A percentile compares a stretch with the other conserved stretches of the same genome.
These are phyloP conservation scores for Caenorhabditis afra DNA, from an alignment of 2,888 invertebrate species.

Conservation along the genomic window DNA sequence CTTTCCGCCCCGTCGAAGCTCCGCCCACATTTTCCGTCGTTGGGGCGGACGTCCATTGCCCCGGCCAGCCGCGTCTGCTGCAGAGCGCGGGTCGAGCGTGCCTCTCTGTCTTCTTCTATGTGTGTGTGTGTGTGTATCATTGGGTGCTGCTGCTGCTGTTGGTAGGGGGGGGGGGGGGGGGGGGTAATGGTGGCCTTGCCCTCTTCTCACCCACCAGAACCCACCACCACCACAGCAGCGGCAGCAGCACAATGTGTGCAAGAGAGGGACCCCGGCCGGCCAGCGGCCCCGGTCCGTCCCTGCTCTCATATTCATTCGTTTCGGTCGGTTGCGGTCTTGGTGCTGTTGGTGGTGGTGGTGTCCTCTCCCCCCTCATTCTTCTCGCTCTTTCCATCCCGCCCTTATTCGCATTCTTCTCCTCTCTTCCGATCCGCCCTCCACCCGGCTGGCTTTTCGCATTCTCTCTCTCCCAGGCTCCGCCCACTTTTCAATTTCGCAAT, in stretches of 20 bases:
- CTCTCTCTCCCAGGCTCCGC: not conserved
- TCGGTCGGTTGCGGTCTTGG: conserved; percentile 6
- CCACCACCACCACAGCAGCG: conserved; percentile 5
- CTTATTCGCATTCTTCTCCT: conserved; percentile 9
- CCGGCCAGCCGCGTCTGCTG: too few species aligned
- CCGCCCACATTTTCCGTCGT: conserved; percentile 36
- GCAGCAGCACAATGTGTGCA: too few species aligned
- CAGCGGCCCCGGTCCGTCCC: conserved; percentile 16
- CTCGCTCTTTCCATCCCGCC: conserved; percentile 9
- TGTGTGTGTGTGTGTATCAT: conserved; percentile 39
- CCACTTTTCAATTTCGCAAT: conserved; percentile 29
- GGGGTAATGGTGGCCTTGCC: conserved; percentile 33
- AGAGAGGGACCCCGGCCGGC: not conserved
- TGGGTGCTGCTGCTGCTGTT: conserved; percentile 20
- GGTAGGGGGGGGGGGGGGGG: conserved; percentile 18
- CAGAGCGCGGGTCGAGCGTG: not conserved
- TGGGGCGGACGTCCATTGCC: too few species aligned
- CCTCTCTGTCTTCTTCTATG: conserved; percentile 9
- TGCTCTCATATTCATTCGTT: conserved; percentile 56
- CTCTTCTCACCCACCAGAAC: conserved; percentile 11
- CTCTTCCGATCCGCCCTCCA: not conserved
- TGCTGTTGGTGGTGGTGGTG: too few species aligned
- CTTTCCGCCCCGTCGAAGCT: conserved; percentile 21
- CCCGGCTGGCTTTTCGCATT: not conserved
- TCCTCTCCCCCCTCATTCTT: conserved; percentile 16